Conservation (phyloP, 2,797 vertebrate genomes). For the Lateolabrax maculatus region DNA sequence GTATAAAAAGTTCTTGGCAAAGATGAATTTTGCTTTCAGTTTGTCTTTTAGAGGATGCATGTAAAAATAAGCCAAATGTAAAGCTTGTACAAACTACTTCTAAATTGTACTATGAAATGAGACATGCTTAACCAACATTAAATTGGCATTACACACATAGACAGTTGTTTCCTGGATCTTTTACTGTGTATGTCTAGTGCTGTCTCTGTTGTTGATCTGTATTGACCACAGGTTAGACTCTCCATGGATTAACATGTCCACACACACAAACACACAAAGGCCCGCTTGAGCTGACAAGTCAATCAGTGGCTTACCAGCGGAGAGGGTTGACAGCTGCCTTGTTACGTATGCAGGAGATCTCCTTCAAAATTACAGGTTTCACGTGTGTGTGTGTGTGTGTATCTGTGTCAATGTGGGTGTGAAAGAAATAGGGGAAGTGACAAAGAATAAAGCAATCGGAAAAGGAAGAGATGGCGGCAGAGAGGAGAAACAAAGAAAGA, state of each 20-base stretch:
- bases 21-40: background rate
- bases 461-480: too few relatives aligned
- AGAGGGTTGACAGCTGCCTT: conserved; percentile 46
- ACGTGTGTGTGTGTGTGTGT: conserved; percentile 18
- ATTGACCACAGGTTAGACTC: conserved; percentile 42
- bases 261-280: conserved; percentile 20
- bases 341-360: conserved; percentile 33
- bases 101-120: background rate
- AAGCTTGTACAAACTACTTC: background rate
- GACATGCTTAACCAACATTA: conserved; percentile 2
- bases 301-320: conserved; percentile 28
- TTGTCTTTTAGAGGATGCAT: background rate
- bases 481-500: background rate
- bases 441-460: background rate
- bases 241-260: conserved; percentile 28
- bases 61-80: background rate
- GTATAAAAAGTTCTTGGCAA: too few relatives aligned
- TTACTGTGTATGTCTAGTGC: background rate
- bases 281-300: conserved; percentile 43
- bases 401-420: background rate
- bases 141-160: background rate
- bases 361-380: conserved; percentile 54
- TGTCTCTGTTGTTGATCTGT: conserved; percentile 16
- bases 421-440: background rate
- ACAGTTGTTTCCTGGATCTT: background rate